Conservation (phyloP, 2,113 vertebrate genomes). For the Aleadryas rufinucha region DNA sequence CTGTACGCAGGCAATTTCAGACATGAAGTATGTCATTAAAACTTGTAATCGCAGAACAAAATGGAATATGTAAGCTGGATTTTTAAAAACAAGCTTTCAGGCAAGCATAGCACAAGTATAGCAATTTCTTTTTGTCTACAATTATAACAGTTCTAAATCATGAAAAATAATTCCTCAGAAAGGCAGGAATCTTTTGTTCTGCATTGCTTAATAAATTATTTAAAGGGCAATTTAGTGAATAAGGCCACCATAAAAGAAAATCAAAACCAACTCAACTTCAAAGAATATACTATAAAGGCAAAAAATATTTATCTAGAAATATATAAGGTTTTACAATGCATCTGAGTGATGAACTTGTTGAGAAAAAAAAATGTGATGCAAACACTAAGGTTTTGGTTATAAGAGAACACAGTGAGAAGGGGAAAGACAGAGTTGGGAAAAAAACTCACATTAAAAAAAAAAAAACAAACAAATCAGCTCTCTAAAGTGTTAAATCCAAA, state of each 20-base stretch:
- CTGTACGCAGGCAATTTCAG: background rate
- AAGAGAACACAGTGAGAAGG: background rate
- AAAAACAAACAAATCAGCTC: no score
- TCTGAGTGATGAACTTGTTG: background rate
- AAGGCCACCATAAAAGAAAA: background rate
- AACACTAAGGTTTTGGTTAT: background rate
- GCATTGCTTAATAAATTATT: constrained; percentile 11
- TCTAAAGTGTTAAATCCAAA: background rate
- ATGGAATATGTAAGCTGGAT: background rate
- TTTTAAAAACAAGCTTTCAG: background rate
- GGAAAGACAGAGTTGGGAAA: background rate
- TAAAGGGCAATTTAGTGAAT: background rate
- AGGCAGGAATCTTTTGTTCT: background rate
- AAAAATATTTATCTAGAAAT: background rate
- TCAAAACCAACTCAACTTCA: background rate
- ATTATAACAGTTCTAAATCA: background rate
- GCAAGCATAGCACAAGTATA: background rate
- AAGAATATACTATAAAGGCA: background rate
- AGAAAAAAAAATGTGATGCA: background rate
- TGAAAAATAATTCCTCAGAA: background rate
- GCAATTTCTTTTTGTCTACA: background rate
- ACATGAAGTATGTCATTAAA: background rate
- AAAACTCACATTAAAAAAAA: background rate
- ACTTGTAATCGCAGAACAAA: background rate
- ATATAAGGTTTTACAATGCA: background rate